Evolutionary conservation across 2,888 invertebrate genomes (phyloP), one percentile per base, ranked within the genome.

Genomic region (Choristoneura rosaceana): DNA sequence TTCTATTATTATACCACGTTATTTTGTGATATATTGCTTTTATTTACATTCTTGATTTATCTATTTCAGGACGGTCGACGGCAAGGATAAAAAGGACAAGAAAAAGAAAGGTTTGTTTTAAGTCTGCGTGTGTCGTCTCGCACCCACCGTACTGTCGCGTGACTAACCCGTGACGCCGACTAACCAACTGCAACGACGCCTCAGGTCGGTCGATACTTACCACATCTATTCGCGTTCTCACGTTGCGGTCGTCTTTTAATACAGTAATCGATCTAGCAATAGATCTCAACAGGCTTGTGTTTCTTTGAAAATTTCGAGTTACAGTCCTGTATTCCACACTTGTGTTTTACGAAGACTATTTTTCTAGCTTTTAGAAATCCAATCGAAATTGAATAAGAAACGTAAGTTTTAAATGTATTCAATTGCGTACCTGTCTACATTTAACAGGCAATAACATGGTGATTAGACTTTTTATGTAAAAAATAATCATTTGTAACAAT

Each of bases 81-180:
- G 97, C 82, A 97, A 97, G 94, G 97, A 97, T 85, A 97, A 97
- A 92, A 97, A 97, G 95, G 96, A 95, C 89, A 97, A 97, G 95
- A 98, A 98, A 96, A 97, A 97, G 95, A 98, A 98, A 95, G 97
- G 97, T 90, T 96, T 98, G 93, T 98, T 98, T 94, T 97, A 97
- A 95, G 80, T 74, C 78, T 77, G 82, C 82, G 81, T 75, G 80
- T 75, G 80, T 80, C 79, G 82, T 84, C 80, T 82, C 87, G 87
- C 89, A 88, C 90, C 92, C 92, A 90, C 91, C 91, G 90, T 86
- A 80, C 83, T 84, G 80, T 80, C 82, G 82, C 87, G 91, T 90
- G 87, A 91, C 91, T 92, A 91, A 92, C 89, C 79, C 76, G 76
- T 77, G 78, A 73, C 79, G 75, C 41, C 79, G 77, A 73, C 77